These are phyloP conservation scores for Drosophila mimica DNA, from an alignment of 2,888 invertebrate species.

Conservation along the genomic window DNA sequence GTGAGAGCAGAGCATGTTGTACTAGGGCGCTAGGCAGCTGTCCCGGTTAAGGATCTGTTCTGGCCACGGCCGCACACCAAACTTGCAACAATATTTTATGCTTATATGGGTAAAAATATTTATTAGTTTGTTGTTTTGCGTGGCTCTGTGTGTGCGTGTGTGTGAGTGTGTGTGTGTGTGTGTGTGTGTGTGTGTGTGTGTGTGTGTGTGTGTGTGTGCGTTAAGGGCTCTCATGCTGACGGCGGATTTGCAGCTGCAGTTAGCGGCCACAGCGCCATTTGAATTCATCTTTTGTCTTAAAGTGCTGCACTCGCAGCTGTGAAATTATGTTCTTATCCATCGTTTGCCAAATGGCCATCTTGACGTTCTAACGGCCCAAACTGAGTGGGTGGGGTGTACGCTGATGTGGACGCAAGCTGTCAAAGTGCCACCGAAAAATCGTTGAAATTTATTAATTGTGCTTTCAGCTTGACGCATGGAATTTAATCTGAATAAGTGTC, in stretches of 20 bases:
- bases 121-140: slow-evolving; percentile 71
- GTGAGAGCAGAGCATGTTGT: neutral
- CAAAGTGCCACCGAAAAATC: slow-evolving; percentile 46
- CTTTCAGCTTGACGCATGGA: slow-evolving; percentile 51
- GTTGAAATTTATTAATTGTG: slow-evolving; percentile 70
- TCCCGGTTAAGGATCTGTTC: slow-evolving; percentile 21
- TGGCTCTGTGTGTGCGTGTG: slow-evolving; percentile 1
- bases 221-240: slow-evolving; percentile 16
- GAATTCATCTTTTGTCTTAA: slow-evolving; percentile 53
- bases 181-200: neutral
- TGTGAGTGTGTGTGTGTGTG: slow-evolving; percentile 8
- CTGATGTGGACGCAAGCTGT: slow-evolving; percentile 30
- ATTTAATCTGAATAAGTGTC: slow-evolving; percentile 54
- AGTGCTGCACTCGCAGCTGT: slow-evolving; percentile 39
- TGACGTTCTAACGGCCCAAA: slow-evolving; percentile 33
- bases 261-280: slow-evolving; percentile 35
- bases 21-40: slow-evolving; percentile 20
- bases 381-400: neutral
- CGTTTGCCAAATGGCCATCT: slow-evolving; percentile 24
- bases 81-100: slow-evolving; percentile 73
- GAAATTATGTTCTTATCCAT: neutral
- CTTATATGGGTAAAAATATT: slow-evolving; percentile 71
- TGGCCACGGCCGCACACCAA: slow-evolving; percentile 39
- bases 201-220: neutral
- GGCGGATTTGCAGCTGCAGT: slow-evolving; percentile 48